Percentiles rank a stretch among this genome's conserved stretches.
Evolutionary conservation across 2,888 invertebrate species (phyloP).

Genomic region (Biston stratarius): DNA sequence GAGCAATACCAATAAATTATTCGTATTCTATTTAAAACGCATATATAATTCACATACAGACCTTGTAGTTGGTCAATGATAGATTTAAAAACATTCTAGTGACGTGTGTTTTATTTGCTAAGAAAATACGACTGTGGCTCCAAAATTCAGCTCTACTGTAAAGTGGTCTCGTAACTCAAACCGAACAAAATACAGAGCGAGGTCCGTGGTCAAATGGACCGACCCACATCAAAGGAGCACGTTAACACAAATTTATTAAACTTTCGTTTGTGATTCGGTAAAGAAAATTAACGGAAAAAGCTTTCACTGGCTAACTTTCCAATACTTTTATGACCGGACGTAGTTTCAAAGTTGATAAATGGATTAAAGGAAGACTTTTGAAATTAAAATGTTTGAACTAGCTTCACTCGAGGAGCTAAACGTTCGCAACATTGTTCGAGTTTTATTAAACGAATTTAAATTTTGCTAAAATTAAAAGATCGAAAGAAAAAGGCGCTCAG

Average conservation of each 20-base stretch:
- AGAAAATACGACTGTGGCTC: neutral
- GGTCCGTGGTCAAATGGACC: conserved; percentile 35
- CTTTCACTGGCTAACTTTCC: conserved; percentile 34
- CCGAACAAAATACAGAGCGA: conserved; percentile 39
- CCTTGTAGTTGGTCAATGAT: neutral
- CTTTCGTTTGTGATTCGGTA: conserved; percentile 52
- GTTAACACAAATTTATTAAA: conserved; percentile 53
- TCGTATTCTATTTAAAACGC: neutral
- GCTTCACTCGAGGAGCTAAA: conserved; percentile 10
- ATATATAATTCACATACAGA: neutral
- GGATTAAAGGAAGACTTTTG: conserved; percentile 30
- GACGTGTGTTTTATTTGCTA: neutral
- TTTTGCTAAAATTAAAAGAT: conserved; percentile 12
- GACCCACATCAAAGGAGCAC: conserved; percentile 56
- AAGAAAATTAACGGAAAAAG: conserved; percentile 55
- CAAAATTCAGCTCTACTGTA: conserved; percentile 6
- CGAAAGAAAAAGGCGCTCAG: conserved; percentile 7
- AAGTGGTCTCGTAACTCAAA: conserved; percentile 31
- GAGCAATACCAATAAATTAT: neutral
- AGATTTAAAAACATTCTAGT: neutral
- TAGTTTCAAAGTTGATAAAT: conserved; percentile 40
- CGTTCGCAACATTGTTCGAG: conserved; percentile 7
- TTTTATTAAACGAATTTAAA: conserved; percentile 9
- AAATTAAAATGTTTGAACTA: conserved; percentile 29
- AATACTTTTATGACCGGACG: conserved; percentile 34